Base-by-base conservation (phyloP, 2,888 invertebrate genomes). In the Argynnis bischoffii region DNA sequence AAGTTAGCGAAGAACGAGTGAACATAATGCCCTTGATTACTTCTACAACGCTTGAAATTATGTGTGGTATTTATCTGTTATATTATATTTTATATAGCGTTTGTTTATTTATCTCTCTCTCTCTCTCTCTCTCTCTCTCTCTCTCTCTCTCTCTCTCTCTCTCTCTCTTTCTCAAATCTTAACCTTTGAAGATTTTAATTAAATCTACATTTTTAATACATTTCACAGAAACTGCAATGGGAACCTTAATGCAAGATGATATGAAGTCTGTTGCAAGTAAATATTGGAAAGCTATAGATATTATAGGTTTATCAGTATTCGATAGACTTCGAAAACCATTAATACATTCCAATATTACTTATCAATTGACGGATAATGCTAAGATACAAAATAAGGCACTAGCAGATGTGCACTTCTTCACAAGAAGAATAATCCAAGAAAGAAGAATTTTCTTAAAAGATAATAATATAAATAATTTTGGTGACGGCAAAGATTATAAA, bases 191-290 rank as follows among this genome's bases (percentile, higher is more conserved):
- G 26, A 26, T 41, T 2, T 11, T 41, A 41, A n/a, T 2, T 8
- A 41, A 41, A 11, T 41, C 8, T 11, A 41, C 11, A 41, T 41
- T 8, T 41, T 41, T 2, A 41, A 41, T 41, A 41, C 11, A 13
- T 93, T 46, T 72, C 69, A 18, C 63, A 74, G 74, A 74, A 72
- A 74, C 74, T 11, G 67, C 73, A n/a, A 71, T 74, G 71, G 73
- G 73, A 14, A 72, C 66, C 1, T 69, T 70, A 26, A 68, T 73
- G 61, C 51, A 61, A 31, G 64, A 64, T 21, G 69, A 60, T 35
- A 70, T 71, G 50, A 63, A 67, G 47, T 53, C 69, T 11, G 66
- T 70, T 31, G 65, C 63, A 11, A 51, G 41, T 11, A 72, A 72
- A 66, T 75, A 75, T 64, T 71, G 72, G 15, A 69, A 70, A 67